Evolutionary conservation across 2,113 vertebrate genomes (phyloP).

Genomic region (Solenodon paradoxus): DNA sequence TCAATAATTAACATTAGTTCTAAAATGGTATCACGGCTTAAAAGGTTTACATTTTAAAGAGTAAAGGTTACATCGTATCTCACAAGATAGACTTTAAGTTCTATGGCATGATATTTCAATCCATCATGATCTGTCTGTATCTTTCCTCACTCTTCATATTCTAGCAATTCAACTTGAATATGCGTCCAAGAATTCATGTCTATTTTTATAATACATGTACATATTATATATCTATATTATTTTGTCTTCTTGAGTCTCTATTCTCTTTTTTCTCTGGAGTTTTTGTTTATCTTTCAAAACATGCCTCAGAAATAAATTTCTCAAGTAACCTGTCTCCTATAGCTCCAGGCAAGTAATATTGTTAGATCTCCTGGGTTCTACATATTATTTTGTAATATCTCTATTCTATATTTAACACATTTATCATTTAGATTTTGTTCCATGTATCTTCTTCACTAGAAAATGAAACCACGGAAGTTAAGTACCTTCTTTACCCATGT

Average conservation of each 20-base stretch:
- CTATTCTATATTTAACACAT: not conserved
- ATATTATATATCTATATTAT: not conserved
- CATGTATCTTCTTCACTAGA: not conserved
- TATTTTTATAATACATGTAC: not conserved
- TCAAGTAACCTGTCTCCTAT: not conserved
- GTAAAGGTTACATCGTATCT: not conserved
- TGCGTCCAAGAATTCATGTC: not conserved
- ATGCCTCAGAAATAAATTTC: not conserved
- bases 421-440: not conserved
- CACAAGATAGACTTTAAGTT: not conserved
- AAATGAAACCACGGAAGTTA: not conserved
- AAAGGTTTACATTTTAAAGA: not conserved
- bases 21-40: not conserved
- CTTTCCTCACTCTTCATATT: not conserved
- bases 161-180: not conserved
- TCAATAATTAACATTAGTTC: not conserved
- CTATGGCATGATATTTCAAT: not conserved
- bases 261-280: not conserved
- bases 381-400: not conserved
- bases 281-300: not conserved
- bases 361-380: not conserved
- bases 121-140: not conserved
- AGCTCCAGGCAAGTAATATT: not conserved
- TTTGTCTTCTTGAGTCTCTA: not conserved
- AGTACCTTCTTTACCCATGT: not conserved